Evolutionary conservation across 2,797 vertebrate genomes (phyloP).

Genomic region (Aldrovandia affinis): DNA sequence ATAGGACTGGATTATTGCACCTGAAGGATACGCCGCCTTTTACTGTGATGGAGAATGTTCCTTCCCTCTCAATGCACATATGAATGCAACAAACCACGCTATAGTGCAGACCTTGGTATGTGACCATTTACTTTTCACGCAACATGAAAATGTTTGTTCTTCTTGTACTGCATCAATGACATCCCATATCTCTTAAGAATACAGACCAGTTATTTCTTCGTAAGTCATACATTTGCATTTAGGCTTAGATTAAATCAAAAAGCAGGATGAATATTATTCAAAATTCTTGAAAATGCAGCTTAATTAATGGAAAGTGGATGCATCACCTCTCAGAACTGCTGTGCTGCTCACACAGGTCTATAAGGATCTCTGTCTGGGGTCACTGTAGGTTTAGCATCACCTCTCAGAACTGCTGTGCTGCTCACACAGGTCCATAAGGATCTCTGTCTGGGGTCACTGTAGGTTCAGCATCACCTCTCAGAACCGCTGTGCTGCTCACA

Average conservation of each 20-base stretch:
- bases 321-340: not conserved
- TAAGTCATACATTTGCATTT: too few species aligned
- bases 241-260: not conserved
- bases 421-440: not conserved
- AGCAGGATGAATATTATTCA: not conserved
- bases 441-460: not conserved
- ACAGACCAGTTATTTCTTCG: too few species aligned
- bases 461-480: conserved; percentile 44
- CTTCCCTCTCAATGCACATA: conserved; percentile 98
- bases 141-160: too few species aligned
- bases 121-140: conserved; percentile 14
- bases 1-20: conserved; percentile 99
- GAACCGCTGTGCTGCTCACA: conserved; percentile 36
- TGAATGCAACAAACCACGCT: conserved; percentile 99
- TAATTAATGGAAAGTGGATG: conserved; percentile 17
- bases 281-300: not conserved
- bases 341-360: not conserved
- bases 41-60: conserved; percentile 99
- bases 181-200: too few species aligned
- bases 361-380: not conserved
- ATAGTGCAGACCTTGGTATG: conserved; percentile 98
- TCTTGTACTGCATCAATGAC: too few species aligned
- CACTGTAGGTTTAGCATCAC: not conserved
- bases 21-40: conserved; percentile 96
- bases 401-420: conserved; percentile 47